A percentile compares a stretch with the other conserved stretches of the same genome.
phyloP scores from a whole-genome alignment of 2,888 invertebrate species.

The Dryadula phaetusa region DNA sequence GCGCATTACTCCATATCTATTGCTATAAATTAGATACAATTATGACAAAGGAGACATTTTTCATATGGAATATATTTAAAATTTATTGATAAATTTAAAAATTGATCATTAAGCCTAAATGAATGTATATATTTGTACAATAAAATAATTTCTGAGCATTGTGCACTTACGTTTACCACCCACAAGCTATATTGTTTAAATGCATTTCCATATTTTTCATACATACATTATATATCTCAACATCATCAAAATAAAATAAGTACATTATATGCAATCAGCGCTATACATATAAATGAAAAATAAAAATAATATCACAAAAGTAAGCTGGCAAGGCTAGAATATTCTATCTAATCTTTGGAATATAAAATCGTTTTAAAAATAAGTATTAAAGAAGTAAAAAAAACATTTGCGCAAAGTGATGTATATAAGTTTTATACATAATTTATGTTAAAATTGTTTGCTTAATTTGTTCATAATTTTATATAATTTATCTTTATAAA shows the following conservation, averaged over 20 bases:
- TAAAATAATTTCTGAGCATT: conserved; percentile 35
- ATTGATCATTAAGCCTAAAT: conserved; percentile 28
- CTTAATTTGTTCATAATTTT: conserved; percentile 4
- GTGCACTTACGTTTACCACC: conserved; percentile 40
- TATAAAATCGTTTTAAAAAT: conserved; percentile 18
- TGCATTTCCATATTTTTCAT: conserved; percentile 16
- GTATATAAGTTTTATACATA: not conserved
- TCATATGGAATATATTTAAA: conserved; percentile 8
- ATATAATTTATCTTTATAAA: not conserved
- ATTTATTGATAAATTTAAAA: conserved; percentile 7
- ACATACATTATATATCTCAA: conserved; percentile 2
- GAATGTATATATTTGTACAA: conserved; percentile 17
- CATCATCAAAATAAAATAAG: conserved; percentile 23
- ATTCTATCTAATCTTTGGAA: conserved; percentile 45
- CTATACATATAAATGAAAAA: conserved; percentile 15
- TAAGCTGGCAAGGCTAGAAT: conserved; percentile 19
- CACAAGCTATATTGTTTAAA: conserved; percentile 24
- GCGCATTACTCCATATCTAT: conserved; percentile 35
- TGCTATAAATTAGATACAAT: conserved; percentile 23
- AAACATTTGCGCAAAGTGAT: conserved; percentile 32
- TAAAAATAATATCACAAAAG: conserved; percentile 49
- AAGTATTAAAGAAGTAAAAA: conserved; percentile 13
- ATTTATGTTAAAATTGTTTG: not conserved
- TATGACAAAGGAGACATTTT: conserved; percentile 4
- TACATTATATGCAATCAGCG: not conserved